These are phyloP conservation scores for Arion vulgaris DNA, from an alignment of 1,140 invertebrate genomes.

Conservation along the genomic window DNA sequence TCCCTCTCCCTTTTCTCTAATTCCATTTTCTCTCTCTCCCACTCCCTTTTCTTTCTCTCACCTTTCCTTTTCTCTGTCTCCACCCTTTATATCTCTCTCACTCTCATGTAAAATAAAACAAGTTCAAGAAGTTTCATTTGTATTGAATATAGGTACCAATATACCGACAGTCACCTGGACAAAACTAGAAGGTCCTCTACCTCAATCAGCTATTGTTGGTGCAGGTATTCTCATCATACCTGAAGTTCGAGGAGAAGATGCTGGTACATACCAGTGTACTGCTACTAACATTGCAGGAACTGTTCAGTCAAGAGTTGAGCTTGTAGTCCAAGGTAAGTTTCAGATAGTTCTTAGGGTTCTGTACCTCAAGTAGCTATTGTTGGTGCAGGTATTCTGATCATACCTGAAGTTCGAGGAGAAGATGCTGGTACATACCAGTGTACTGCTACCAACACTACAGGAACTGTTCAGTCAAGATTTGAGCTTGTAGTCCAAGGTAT, in stretches of 20 bases:
- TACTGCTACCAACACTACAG: slow-evolving; percentile 76
- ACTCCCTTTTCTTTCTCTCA: no score
- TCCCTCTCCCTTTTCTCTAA: no score
- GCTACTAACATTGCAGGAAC: slow-evolving; percentile 76
- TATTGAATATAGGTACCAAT: background rate
- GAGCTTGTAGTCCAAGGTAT: slow-evolving; percentile 79
- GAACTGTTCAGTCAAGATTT: slow-evolving; percentile 79
- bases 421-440: slow-evolving; percentile 84
- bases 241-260: slow-evolving; percentile 77
- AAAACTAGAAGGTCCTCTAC: slow-evolving; percentile 56
- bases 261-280: slow-evolving; percentile 82
- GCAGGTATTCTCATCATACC: slow-evolving; percentile 64
- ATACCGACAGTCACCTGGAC: slow-evolving; percentile 61
- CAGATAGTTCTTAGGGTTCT: background rate
- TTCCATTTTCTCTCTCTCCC: no score
- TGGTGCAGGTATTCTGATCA: slow-evolving; percentile 60
- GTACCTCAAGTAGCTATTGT: slow-evolving; percentile 46
- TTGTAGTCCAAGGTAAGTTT: slow-evolving; percentile 77
- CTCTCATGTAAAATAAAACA: no score
- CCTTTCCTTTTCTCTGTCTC: no score
- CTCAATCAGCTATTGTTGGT: slow-evolving; percentile 53
- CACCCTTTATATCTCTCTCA: no score
- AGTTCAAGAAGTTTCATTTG: background rate
- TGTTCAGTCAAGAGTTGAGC: slow-evolving; percentile 80
- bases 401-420: slow-evolving; percentile 74